Conservation (phyloP, 2,797 vertebrate genomes). For the Thamnophis elegans region DNA sequence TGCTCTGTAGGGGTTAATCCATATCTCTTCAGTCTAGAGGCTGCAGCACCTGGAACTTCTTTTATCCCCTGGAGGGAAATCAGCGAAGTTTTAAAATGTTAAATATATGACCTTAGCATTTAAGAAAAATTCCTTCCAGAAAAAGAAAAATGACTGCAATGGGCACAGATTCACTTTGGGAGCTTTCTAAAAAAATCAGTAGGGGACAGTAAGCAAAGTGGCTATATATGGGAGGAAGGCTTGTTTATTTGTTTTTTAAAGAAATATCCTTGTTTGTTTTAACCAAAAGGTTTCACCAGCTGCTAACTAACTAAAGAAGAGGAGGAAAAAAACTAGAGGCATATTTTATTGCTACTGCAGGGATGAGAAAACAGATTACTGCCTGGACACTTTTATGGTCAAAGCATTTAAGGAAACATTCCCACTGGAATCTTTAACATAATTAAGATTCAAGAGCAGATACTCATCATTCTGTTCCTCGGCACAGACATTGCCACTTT, state of each 20-base stretch:
- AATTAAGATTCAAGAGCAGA: conserved; percentile 30
- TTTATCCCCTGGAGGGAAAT: conserved; percentile 51
- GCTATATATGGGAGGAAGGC: not conserved
- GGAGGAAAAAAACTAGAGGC: not conserved
- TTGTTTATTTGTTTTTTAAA: not conserved
- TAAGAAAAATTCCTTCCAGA: not conserved
- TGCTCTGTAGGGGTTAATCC: conserved; percentile 85
- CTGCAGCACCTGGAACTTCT: conserved; percentile 83
- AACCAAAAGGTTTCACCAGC: conserved; percentile 31
- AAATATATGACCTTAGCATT: not conserved
- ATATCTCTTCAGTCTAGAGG: conserved; percentile 81
- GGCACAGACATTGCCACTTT: not conserved
- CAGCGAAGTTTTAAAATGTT: conserved; percentile 1
- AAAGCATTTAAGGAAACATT: not conserved
- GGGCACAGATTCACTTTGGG: not conserved
- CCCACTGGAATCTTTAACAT: conserved; percentile 24
- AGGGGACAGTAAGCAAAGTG: not conserved
- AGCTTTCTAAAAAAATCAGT: not conserved
- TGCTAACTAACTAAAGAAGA: not conserved
- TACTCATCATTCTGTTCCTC: not conserved
- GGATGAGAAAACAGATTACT: not conserved
- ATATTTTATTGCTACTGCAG: conserved; percentile 5
- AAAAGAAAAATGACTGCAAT: not conserved
- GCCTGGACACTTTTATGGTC: not conserved
- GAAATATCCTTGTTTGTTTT: conserved; percentile 33